phyloP scores from a whole-genome alignment of 2,888 invertebrate species.

The Agrochola macilenta region DNA sequence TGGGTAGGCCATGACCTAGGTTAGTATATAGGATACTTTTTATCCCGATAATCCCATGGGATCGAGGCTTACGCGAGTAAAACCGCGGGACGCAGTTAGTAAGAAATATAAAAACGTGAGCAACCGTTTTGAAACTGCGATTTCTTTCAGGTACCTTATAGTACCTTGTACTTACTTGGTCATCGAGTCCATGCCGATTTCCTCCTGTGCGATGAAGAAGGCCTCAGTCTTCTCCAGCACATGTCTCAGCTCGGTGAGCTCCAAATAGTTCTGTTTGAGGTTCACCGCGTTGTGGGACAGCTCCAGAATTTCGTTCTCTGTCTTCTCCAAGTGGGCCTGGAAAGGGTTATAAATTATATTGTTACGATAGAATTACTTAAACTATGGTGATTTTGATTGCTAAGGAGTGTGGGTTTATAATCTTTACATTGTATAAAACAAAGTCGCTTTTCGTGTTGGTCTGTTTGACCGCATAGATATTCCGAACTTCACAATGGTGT shows the following conservation, averaged over 20 bases:
- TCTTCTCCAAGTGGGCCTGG: slow-evolving; percentile 97
- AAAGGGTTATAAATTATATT: slow-evolving; percentile 50
- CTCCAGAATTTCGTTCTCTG: slow-evolving; percentile 98
- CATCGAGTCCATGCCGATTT: slow-evolving; percentile 92
- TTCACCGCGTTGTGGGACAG: slow-evolving; percentile 98
- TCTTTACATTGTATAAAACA: too few species aligned
- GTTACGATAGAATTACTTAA: neutral
- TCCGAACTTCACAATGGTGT: too few species aligned
- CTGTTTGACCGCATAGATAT: too few species aligned
- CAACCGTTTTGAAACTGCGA: neutral
- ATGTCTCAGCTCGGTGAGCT: slow-evolving; percentile 97
- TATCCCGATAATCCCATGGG: too few species aligned
- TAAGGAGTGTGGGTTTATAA: neutral
- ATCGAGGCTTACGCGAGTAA: too few species aligned
- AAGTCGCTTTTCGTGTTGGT: too few species aligned
- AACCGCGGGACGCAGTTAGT: too few species aligned
- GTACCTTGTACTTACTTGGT: slow-evolving; percentile 86
- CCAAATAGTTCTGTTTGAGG: slow-evolving; percentile 97
- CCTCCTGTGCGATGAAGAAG: slow-evolving; percentile 96
- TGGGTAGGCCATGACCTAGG: too few species aligned
- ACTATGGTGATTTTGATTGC: neutral
- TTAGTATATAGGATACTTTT: too few species aligned
- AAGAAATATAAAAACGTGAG: neutral
- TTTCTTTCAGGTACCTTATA: neutral
- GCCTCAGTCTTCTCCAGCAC: slow-evolving; percentile 98